Conservation (phyloP, 2,888 invertebrate genomes). For the Odontomyia ornata region DNA sequence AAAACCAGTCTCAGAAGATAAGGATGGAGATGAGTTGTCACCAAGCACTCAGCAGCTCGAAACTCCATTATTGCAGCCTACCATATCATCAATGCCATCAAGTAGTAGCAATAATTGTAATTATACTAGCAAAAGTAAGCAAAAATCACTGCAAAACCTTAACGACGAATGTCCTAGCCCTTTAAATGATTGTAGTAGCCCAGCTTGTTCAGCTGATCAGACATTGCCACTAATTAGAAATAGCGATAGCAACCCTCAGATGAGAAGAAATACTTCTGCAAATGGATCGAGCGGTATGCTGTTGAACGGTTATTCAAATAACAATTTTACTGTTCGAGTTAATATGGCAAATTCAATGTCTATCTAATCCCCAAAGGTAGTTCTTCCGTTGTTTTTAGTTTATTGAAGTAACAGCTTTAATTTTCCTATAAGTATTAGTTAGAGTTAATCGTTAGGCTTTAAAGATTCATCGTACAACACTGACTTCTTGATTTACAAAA, state of each 20-base stretch:
- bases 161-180: not conserved
- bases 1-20: not conserved
- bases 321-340: not conserved
- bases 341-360: not conserved
- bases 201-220: not conserved
- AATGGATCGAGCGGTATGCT: not conserved
- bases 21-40: not conserved
- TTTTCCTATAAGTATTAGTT: not conserved
- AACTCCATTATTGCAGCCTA: not conserved
- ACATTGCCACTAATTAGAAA: not conserved
- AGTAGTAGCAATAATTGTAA: not conserved
- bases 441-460: too few species aligned
- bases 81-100: not conserved
- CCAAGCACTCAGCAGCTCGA: not conserved
- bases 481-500: too few species aligned
- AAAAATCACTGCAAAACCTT: not conserved
- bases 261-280: too few species aligned
- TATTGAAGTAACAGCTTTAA: constrained; percentile 7
- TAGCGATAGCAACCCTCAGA: not conserved
- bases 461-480: too few species aligned
- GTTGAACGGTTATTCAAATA: not conserved
- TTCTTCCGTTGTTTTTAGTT: not conserved
- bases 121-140: not conserved
- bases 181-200: not conserved
- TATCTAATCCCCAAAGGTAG: not conserved